Conservation (phyloP, 23 tunicate species). For the Diplosoma virens region DNA sequence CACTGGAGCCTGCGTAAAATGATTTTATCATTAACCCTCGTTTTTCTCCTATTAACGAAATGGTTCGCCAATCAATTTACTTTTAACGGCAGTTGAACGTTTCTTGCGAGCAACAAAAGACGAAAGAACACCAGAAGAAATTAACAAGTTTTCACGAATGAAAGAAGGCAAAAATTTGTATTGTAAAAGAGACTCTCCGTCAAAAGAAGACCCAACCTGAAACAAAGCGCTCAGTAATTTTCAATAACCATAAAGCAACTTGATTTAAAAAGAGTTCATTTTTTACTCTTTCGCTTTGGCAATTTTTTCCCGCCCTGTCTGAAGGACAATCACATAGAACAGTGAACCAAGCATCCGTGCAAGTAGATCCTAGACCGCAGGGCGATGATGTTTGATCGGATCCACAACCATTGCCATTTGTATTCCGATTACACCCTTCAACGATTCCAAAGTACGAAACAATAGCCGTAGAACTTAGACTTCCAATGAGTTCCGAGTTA, state of each 20-base stretch:
- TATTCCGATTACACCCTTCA: slow-evolving; percentile 42
- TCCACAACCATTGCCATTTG: slow-evolving; percentile 15
- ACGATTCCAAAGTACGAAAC: not conserved
- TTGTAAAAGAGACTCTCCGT: slow-evolving; percentile 25
- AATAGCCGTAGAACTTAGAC: slow-evolving; percentile 19
- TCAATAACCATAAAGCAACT: not conserved
- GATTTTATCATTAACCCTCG: too few relatives aligned
- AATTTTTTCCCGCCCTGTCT: slow-evolving; percentile 43
- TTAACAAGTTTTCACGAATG: not conserved
- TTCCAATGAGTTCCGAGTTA: slow-evolving; percentile 24
- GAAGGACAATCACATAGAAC: slow-evolving; percentile 55
- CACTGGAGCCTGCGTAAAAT: too few relatives aligned
- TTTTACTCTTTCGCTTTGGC: slow-evolving; percentile 59
- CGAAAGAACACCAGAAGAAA: slow-evolving; percentile 15
- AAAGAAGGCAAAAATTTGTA: slow-evolving; percentile 17
- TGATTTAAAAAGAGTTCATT: not conserved
- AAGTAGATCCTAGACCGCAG: slow-evolving; percentile 41
- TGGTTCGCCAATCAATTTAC: not conserved
- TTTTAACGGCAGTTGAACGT: too few relatives aligned
- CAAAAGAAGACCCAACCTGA: slow-evolving; percentile 64
- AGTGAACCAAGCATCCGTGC: slow-evolving; percentile 57
- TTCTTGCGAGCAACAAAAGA: slow-evolving; percentile 6
- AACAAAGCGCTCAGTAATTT: not conserved
- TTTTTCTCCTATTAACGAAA: not conserved
- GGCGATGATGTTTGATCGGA: not conserved